A percentile compares a stretch with the other conserved stretches of the same genome.
These are phyloP conservation scores for Chamaea fasciata DNA, from an alignment of 2,113 vertebrate species.

Conservation along the genomic window DNA sequence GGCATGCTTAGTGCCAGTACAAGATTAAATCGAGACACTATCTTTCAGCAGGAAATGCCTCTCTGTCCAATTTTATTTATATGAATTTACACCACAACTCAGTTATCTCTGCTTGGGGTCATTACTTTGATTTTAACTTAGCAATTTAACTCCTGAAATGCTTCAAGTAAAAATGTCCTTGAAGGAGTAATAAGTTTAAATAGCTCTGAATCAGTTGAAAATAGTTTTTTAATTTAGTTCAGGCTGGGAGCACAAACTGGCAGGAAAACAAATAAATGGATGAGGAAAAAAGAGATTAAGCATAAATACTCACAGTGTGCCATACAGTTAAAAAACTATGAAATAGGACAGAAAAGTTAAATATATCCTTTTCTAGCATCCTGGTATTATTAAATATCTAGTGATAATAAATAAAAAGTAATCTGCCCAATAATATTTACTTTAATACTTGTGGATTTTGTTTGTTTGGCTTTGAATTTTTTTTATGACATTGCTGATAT, in stretches of 20 bases:
- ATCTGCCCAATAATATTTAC: background rate
- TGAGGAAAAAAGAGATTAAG: constrained; percentile 37
- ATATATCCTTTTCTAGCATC: background rate
- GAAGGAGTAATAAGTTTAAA: constrained; percentile 69
- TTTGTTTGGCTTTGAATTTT: background rate
- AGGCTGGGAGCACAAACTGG: constrained; percentile 26
- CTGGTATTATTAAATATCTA: background rate
- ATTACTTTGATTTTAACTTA: constrained; percentile 77
- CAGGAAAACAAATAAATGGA: constrained; percentile 24
- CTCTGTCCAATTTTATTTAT: constrained; percentile 70
- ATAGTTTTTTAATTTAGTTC: constrained; percentile 72
- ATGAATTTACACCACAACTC: constrained; percentile 69
- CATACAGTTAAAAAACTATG: background rate
- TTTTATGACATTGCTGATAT: background rate
- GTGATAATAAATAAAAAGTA: background rate
- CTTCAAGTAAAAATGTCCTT: constrained; percentile 73
- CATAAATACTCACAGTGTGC: background rate
- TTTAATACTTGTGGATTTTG: background rate
- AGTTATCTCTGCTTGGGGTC: constrained; percentile 73
- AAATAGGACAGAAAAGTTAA: background rate
- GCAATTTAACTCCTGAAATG: constrained; percentile 71
- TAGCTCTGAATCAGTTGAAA: constrained; percentile 64
- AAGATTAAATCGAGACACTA: constrained; percentile 69
- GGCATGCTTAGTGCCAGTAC: constrained; percentile 50
- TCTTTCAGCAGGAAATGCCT: constrained; percentile 70